Conservation (phyloP, 2,113 vertebrate species). For the Scalopus aquaticus region DNA sequence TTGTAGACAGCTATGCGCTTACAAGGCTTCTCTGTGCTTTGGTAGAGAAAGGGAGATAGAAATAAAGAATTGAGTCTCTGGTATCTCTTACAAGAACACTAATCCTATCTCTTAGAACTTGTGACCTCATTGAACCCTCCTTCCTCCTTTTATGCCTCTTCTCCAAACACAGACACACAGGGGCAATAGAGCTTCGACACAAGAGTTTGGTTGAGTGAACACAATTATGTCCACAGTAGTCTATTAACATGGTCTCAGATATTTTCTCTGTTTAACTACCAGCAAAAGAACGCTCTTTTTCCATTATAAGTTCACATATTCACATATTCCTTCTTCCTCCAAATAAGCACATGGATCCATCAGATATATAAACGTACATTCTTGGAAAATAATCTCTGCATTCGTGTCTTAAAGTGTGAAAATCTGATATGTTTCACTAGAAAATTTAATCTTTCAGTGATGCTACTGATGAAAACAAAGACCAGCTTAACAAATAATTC, state of each 20-base stretch:
- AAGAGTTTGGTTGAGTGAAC: neutral
- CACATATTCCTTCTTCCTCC: neutral
- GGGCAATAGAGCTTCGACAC: neutral
- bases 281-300: neutral
- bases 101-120: neutral
- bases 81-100: neutral
- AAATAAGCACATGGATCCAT: neutral
- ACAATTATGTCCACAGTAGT: neutral
- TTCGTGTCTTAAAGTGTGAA: neutral
- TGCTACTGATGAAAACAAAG: neutral
- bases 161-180: neutral
- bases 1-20: neutral
- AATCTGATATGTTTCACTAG: neutral
- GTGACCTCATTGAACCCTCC: neutral
- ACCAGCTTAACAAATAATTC: neutral
- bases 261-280: neutral
- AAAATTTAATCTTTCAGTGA: neutral
- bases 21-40: neutral
- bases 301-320: neutral
- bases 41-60: no score
- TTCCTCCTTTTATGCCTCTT: neutral
- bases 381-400: neutral
- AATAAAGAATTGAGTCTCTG: neutral
- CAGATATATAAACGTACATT: neutral
- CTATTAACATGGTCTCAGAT: neutral